Evolutionary conservation across 2,113 vertebrate species (phyloP).

Genomic region (Cottus gobio): DNA sequence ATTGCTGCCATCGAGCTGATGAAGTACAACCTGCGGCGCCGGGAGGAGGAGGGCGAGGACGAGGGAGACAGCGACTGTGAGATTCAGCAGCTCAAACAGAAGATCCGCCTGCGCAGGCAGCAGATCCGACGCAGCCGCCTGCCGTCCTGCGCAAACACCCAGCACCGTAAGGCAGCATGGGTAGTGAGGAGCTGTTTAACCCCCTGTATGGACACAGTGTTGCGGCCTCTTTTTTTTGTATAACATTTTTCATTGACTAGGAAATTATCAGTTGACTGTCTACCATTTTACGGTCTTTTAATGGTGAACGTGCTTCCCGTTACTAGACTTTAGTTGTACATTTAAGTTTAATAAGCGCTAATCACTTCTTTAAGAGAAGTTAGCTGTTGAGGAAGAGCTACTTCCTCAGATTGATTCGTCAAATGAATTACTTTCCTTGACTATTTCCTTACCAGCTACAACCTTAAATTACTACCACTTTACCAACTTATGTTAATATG

Average conservation of each 20-base stretch:
- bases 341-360: neutral
- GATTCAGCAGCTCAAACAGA: slow-evolving; percentile 97
- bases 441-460: no score
- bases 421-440: neutral
- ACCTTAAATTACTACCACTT: neutral
- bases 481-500: neutral
- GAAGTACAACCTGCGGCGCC: slow-evolving; percentile 94
- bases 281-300: neutral
- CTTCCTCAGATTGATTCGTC: neutral
- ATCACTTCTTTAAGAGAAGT: no score
- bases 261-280: neutral
- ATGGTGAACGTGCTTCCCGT: neutral
- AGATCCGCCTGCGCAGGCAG: slow-evolving; percentile 93
- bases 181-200: neutral
- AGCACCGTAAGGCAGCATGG: slow-evolving; percentile 66
- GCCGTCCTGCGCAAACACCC: slow-evolving; percentile 63
- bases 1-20: slow-evolving; percentile 98
- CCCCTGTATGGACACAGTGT: neutral
- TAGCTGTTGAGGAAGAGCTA: neutral
- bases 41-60: slow-evolving; percentile 85
- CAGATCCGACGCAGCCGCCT: slow-evolving; percentile 90
- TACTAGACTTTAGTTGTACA: neutral
- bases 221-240: neutral
- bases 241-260: neutral
- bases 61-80: slow-evolving; percentile 93